Evolutionary conservation across 2,797 vertebrate genomes (phyloP), one percentile per base, ranked within the genome.

Genomic region (Carcharodon carcharias): DNA sequence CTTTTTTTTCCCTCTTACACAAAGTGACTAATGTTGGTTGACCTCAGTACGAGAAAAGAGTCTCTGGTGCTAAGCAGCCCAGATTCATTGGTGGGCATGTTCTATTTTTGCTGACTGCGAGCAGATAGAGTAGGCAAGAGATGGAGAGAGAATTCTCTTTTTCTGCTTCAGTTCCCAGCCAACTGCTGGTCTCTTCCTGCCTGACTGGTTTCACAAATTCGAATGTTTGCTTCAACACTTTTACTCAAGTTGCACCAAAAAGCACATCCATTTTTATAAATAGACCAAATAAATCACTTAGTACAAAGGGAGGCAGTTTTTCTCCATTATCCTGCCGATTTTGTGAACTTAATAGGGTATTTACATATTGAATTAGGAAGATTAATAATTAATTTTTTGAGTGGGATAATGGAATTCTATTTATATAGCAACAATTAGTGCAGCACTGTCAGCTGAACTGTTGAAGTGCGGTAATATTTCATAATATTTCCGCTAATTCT

Each of bases 371-470:
- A 93, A 67, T 45, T 67, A 67, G 63, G 23, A 93, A 45, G 61
- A 67, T 93, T 67, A 93, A 93, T 93, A 93, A 93, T 93, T 93
- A 26, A 93, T 93, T 93, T 67, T 93, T 65, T 67, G 45, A 85
- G 91, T 93, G 61, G 91, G n/a, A 93, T 93, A 93, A 93, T 93
- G 91, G 91, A 67, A 93, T 93, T 63, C 63, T 45, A 67, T 45
- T 93, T 67, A 67, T 67, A 67, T 18, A 93, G 21, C 63, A 67
- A 45, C 63, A 93, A 65, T 67, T 93, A 40, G 21, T 67, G 61
- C 91, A 45, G n/a, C 0, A 12, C 26, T 67, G 40, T 45, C 91
- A 67, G n/a, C n/a, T 35, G 35, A 35, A 61, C 35, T 67, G n/a
- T 45, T 93, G n/a, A 40, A n/a, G 8, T 93, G 23, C 18, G 9